Base-by-base conservation (phyloP, 1,140 invertebrate genomes). In the Zaprionus capensis region DNA sequence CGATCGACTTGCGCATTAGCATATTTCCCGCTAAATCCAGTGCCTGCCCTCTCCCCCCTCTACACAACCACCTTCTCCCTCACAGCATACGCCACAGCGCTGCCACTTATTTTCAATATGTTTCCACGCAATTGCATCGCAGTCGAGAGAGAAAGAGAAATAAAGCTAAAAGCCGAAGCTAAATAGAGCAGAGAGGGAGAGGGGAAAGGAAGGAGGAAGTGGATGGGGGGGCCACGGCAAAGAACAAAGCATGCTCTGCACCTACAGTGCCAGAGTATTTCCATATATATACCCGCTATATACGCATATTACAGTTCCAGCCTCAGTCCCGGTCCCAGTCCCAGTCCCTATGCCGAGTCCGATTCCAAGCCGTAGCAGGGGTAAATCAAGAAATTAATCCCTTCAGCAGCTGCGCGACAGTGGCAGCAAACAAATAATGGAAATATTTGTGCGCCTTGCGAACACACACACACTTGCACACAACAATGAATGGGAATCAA, bases 311-410 rank as follows among this genome's bases (percentile, higher is more conserved):
- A 24, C 15, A 31, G 28, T 31, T 7, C 6, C 28, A 7, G 28
- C 31, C 31, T 11, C 31, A 11, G 9, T 0, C 31, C 9, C 31
- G 1, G n/a, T n/a, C 41, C 7, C 41, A n/a, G n/a, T 2, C 7
- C 1, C n/a, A 20, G 2, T 17, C 38, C 31, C 31, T 34, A 0
- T 11, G 51, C 9, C 36, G 22, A 24, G 20, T 24, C 14, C 38
- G 34, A 66, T 24, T 31, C 26, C 28, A 56, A 17, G 36, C 28
- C 24, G 26, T 22, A 22, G 17, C 81, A 65, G 58, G 86, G 86
- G 82, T 91, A 87, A 87, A 91, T 91, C 86, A 91, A 91, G 87
- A 91, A 90, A 91, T 91, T 91, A 91, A 91, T 91, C 86, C 86
- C 78, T 91, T 91, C 75, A 91, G 75, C 83, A 91, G 81, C 78